A percentile compares a stretch with the other conserved stretches of the same genome.
These are phyloP conservation scores for Takifugu bimaculatus DNA, from an alignment of 2,113 vertebrate genomes.

Conservation along the genomic window DNA sequence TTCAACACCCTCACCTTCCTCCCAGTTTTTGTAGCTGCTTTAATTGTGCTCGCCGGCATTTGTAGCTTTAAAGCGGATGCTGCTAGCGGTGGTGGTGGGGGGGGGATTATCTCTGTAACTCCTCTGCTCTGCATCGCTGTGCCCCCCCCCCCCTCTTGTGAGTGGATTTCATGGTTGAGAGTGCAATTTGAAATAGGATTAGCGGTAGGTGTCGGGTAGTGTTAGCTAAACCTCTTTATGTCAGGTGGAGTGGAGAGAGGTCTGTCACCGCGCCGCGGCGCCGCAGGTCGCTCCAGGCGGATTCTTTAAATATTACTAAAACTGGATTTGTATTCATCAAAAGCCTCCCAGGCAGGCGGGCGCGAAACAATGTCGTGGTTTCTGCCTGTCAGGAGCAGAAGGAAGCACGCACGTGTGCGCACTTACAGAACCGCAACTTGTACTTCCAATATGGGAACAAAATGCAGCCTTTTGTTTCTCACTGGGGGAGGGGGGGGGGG, in stretches of 20 bases:
- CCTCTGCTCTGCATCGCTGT: slow-evolving; percentile 58
- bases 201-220: slow-evolving; percentile 64
- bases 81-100: slow-evolving; percentile 34
- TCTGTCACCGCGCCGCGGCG: slow-evolving; percentile 56
- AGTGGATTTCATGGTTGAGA: slow-evolving; percentile 71
- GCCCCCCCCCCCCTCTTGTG: slow-evolving; percentile 54
- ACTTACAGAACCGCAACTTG: slow-evolving; percentile 42
- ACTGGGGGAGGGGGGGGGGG: slow-evolving; percentile 62
- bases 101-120: slow-evolving; percentile 69
- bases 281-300: slow-evolving; percentile 42
- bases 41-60: slow-evolving; percentile 55
- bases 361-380: slow-evolving; percentile 29
- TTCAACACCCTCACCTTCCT: slow-evolving; percentile 9
- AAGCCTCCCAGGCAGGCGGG: slow-evolving; percentile 38
- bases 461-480: slow-evolving; percentile 48
- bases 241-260: slow-evolving; percentile 60
- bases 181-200: slow-evolving; percentile 70
- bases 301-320: slow-evolving; percentile 60
- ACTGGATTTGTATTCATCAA: slow-evolving; percentile 61
- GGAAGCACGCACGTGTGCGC: slow-evolving; percentile 32
- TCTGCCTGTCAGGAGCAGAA: slow-evolving; percentile 39
- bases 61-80: slow-evolving; percentile 51
- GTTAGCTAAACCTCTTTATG: slow-evolving; percentile 67
- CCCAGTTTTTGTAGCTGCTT: slow-evolving; percentile 8
- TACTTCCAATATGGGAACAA: slow-evolving; percentile 42